These are phyloP conservation scores for Zaprionus ghesquierei DNA, from an alignment of 1,140 invertebrate genomes.

Conservation along the genomic window DNA sequence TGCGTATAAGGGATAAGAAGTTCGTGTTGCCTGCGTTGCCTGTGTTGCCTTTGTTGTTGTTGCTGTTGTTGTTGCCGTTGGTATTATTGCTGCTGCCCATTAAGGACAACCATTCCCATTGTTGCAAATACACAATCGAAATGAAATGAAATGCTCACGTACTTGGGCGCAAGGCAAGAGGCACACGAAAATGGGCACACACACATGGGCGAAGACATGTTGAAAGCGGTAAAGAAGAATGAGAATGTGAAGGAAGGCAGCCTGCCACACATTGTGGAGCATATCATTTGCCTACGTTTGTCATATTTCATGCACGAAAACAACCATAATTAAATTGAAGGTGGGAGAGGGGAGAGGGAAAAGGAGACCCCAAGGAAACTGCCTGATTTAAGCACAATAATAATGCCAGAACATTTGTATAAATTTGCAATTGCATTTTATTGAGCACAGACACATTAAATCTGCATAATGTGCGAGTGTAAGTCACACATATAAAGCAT, in stretches of 20 bases:
- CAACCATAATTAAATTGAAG: conserved; percentile 71
- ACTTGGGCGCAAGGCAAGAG: conserved; percentile 45
- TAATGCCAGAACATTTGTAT: conserved; percentile 72
- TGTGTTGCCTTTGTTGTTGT: not conserved
- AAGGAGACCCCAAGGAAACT: not conserved
- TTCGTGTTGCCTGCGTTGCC: not conserved
- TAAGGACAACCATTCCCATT: conserved; percentile 36
- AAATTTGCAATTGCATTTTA: conserved; percentile 79
- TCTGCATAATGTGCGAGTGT: conserved; percentile 54
- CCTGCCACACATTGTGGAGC: not conserved
- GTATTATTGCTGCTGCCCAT: conserved; percentile 17
- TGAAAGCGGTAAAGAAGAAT: not conserved
- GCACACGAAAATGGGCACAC: conserved; percentile 61
- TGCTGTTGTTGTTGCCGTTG: not conserved
- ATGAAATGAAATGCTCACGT: conserved; percentile 51
- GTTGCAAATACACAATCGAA: conserved; percentile 57
- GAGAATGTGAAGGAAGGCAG: not conserved
- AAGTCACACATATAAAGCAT: not conserved
- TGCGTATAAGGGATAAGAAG: conserved; percentile 28
- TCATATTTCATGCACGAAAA: conserved; percentile 59
- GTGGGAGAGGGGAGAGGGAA: conserved; percentile 26
- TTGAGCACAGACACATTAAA: conserved; percentile 60
- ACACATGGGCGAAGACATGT: not conserved
- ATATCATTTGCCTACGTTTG: conserved; percentile 54
- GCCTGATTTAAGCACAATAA: conserved; percentile 57